These are phyloP conservation scores for Megatriorchis doriae DNA, from an alignment of 2,113 vertebrate species.

Conservation along the genomic window DNA sequence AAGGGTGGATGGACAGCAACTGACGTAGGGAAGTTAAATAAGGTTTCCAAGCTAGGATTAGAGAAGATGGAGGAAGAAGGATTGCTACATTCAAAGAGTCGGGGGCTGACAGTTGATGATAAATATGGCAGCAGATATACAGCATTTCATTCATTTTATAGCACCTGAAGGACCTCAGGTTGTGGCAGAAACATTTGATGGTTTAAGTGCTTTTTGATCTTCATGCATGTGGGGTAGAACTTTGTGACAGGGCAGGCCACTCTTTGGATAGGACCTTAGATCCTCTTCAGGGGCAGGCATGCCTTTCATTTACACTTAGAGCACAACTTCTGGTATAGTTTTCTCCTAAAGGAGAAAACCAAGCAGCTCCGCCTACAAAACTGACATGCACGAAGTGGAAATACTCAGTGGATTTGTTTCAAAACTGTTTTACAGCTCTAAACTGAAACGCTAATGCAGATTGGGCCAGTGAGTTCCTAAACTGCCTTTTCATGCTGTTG, in stretches of 20 bases:
- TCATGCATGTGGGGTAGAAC: neutral
- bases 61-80: neutral
- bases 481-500: neutral
- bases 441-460: neutral
- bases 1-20: neutral
- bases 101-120: neutral
- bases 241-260: neutral
- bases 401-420: neutral
- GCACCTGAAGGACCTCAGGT: neutral
- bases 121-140: neutral
- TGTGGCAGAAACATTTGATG: neutral
- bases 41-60: neutral
- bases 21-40: neutral
- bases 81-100: neutral
- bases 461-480: neutral
- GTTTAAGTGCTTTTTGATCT: neutral
- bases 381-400: neutral
- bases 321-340: neutral
- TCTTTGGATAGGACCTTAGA: neutral
- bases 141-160: neutral
- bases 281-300: neutral
- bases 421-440: neutral
- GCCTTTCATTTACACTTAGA: neutral
- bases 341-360: neutral
- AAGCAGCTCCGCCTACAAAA: neutral